Base-by-base conservation (phyloP, 2,888 invertebrate species). In the Thera obeliscata region DNA sequence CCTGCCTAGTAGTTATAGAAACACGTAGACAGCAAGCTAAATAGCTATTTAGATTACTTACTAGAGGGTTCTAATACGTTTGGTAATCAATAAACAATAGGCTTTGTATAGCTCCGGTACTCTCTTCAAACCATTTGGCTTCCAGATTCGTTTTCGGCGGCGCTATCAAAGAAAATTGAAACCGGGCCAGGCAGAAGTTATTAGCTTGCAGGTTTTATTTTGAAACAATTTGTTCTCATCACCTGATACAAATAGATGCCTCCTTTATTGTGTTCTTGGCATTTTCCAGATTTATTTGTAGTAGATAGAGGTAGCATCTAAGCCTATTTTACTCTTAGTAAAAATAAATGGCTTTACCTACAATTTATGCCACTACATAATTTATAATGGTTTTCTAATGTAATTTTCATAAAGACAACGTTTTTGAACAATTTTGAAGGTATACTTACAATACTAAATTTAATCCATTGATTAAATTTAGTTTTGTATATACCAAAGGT, bases 81-180 rank as follows among this genome's bases (percentile, higher is more conserved):
- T 68, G 56, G 60, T 61, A 66, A 65, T 74, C 70, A 70, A 65
- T 69, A 69, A 64, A 67, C 59, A 70, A 67, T 69, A 65, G 62
- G 57, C 55, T 67, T 58, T 61, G 36, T 43, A 71, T 64, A 43
- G 70, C 66, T 67, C 56, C 61, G 52, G 64, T 57, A 52, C 59
- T 67, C 60, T 61, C 63, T 70, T 66, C 56, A 65, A 70, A 63
- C 61, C 46, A 68, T 74, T 68, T 59, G 71, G 70, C 66, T 77
- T 80, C 65, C 78, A 95, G 95, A 90, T 95, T 60, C 89, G 90
- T 73, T 96, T 95, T 85, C 90, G 94, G 64, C 92, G 94, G 74
- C 87, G 93, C 67, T 95, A 94, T 80, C 94, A 95, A 84, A 90
- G 96, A 75, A 94, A 94, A 84, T 81, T 94, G 46, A 88, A 90